These are phyloP conservation scores for Simalia tracyae DNA, from an alignment of 2,797 vertebrate species.

Conservation along the genomic window DNA sequence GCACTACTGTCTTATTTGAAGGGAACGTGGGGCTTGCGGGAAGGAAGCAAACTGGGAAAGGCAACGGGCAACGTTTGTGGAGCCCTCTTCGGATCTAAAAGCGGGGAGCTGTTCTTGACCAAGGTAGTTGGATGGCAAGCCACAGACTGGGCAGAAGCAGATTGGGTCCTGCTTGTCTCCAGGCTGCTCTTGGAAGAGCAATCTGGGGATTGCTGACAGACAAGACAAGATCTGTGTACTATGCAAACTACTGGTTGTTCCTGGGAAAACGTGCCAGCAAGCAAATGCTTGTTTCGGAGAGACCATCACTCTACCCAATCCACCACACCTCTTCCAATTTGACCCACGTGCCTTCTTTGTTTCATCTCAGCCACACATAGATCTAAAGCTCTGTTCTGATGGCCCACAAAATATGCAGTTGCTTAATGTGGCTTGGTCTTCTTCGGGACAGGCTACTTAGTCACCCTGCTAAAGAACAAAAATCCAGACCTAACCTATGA, in stretches of 20 bases:
- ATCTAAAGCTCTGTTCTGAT: not conserved
- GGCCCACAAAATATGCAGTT: not conserved
- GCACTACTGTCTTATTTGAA: constrained; percentile 35
- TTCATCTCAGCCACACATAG: not conserved
- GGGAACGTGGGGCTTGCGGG: not conserved
- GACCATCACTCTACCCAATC: not conserved
- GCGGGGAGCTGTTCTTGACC: too few relatives aligned
- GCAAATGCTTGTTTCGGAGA: not conserved
- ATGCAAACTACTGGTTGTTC: constrained; percentile 51
- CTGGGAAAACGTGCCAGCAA: not conserved
- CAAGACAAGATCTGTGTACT: constrained; percentile 41
- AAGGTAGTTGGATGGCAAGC: not conserved
- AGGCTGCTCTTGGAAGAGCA: not conserved
- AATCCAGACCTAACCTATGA: constrained; percentile 10
- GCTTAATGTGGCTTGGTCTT: not conserved
- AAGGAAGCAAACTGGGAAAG: not conserved
- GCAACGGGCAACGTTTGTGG: not conserved
- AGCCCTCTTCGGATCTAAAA: not conserved
- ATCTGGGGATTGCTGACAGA: not conserved
- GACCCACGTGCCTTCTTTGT: constrained; percentile 62
- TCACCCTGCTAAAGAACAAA: not conserved
- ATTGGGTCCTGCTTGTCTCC: constrained; percentile 37
- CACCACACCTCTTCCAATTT: constrained; percentile 22
- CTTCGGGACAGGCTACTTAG: not conserved
- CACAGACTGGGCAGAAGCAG: constrained; percentile 24